Base-by-base conservation (phyloP, 1,140 invertebrate genomes). In the Scaptomyza graminum region DNA sequence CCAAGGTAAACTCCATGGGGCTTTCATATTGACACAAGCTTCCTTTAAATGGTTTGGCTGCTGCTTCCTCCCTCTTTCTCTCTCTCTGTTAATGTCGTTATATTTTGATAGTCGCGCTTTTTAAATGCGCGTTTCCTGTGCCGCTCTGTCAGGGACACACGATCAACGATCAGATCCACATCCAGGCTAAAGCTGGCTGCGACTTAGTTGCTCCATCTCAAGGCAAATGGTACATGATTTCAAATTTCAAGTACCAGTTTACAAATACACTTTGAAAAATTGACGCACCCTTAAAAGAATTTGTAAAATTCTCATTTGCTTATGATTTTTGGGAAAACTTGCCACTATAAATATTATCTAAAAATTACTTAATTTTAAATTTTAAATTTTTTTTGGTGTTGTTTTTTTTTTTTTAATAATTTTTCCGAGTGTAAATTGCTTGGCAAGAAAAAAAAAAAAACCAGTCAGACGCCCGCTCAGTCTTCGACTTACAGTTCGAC, bases 201-300 rank as follows among this genome's bases (percentile, higher is more conserved):
- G 66, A 41, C 37, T 34, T 41, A 41, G 37, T 41, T 41, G 46
- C 16, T 50, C 55, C 67, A 49, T 75, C 79, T 88, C 83, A 88
- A 88, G 83, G 83, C 84, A 88, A 88, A 88, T 88, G 83, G 83
- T 88, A 88, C 83, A 88, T 88, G 83, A 88, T 88, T 88, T 88
- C 84, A 88, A 88, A 88, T 88, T 88, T 88, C 83, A 88, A 88
- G 83, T 88, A 88, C 83, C 83, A 88, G 83, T 88, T 88, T 89
- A 88, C 82, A 82, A 78, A 88, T 82, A 83, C 77, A 52, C 52
- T 65, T 52, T 39, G 77, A 73, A 46, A 47, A 47, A 46, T 22
- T 22, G 18, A 22, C 4, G 18, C 18, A 2, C 18, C 18, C 18
- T 22, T 22, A 22, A 22, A 1, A 3, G 4, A 22, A 22, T 22